Evolutionary conservation across 1,140 invertebrate species (phyloP).

Genomic region (Aphelenchoides avenae): DNA sequence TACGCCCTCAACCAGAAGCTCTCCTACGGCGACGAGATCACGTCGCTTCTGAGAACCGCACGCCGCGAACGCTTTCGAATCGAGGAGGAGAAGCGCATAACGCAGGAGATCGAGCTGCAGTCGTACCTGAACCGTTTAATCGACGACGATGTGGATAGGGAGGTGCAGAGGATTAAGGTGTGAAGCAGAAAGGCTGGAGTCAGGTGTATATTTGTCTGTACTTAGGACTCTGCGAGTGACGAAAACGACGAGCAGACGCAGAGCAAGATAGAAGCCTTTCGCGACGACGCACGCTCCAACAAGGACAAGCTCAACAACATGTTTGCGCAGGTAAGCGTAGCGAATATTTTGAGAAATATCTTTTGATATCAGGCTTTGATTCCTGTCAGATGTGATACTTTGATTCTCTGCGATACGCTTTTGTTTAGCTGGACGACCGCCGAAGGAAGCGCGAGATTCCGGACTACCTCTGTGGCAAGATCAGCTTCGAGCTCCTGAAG

Average conservation of each 20-base stretch:
- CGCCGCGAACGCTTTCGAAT: conserved; percentile 47
- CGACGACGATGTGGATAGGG: conserved; percentile 44
- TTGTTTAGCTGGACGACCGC: conserved; percentile 49
- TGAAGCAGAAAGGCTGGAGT: background rate
- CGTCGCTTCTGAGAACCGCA: conserved; percentile 36
- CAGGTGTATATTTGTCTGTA: background rate
- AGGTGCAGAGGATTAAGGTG: conserved; percentile 28
- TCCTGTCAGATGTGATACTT: too few relatives aligned
- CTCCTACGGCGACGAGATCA: conserved; percentile 49
- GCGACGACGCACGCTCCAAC: conserved; percentile 13
- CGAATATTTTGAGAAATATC: conserved; percentile 3
- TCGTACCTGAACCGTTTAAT: conserved; percentile 46
- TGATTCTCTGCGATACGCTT: too few relatives aligned
- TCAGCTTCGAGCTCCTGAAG: conserved; percentile 89
- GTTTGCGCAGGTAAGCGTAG: conserved; percentile 34
- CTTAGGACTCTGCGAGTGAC: conserved; percentile 1
- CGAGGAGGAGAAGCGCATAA: conserved; percentile 51
- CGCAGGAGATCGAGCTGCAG: conserved; percentile 51
- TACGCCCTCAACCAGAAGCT: too few relatives aligned
- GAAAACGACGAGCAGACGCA: conserved; percentile 11
- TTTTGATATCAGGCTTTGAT: background rate
- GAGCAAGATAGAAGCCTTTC: conserved; percentile 37
- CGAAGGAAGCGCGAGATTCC: conserved; percentile 86
- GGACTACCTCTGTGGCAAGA: conserved; percentile 95
- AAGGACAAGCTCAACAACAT: conserved; percentile 44